A percentile compares a stretch with the other conserved stretches of the same genome.
Conservation (phyloP, 1,140 invertebrate species). For the Drosophila albomicans region DNA sequence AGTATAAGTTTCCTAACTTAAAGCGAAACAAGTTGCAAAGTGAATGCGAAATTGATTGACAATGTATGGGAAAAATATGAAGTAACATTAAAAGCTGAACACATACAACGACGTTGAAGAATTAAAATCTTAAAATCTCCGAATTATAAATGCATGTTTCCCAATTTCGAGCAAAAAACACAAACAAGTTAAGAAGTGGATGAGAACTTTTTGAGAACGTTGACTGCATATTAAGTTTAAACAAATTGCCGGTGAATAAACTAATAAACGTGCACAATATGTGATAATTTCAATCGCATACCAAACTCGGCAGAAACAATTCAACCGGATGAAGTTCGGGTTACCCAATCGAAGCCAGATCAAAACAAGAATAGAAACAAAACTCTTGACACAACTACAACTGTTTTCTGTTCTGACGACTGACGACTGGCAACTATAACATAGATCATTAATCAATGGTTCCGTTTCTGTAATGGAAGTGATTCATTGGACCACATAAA, state of each 20-base stretch:
- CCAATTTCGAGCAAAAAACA: not conserved
- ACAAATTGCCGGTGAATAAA: slow-evolving; percentile 69
- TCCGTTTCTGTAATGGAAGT: slow-evolving; percentile 30
- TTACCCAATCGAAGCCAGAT: slow-evolving; percentile 25
- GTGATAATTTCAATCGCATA: slow-evolving; percentile 46
- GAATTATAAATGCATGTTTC: not conserved
- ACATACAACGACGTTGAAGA: not conserved
- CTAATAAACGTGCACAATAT: slow-evolving; percentile 68
- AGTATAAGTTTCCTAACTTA: too few relatives aligned
- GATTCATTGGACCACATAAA: slow-evolving; percentile 27
- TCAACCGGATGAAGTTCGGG: slow-evolving; percentile 68
- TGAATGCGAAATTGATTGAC: too few relatives aligned
- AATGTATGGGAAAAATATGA: not conserved
- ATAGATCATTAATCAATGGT: slow-evolving; percentile 48
- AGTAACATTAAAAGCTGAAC: not conserved
- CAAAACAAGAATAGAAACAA: slow-evolving; percentile 49
- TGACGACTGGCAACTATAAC: slow-evolving; percentile 1
- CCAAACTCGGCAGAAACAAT: slow-evolving; percentile 22
- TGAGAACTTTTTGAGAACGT: slow-evolving; percentile 6
- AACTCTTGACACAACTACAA: slow-evolving; percentile 2
- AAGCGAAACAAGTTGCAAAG: too few relatives aligned
- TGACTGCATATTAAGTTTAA: slow-evolving; percentile 23
- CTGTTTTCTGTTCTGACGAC: slow-evolving; percentile 6
- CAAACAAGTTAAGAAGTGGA: slow-evolving; percentile 13
- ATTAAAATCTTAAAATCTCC: not conserved